Evolutionary conservation across 2,113 vertebrate species (phyloP).

Genomic region (Catharus bicknelli): DNA sequence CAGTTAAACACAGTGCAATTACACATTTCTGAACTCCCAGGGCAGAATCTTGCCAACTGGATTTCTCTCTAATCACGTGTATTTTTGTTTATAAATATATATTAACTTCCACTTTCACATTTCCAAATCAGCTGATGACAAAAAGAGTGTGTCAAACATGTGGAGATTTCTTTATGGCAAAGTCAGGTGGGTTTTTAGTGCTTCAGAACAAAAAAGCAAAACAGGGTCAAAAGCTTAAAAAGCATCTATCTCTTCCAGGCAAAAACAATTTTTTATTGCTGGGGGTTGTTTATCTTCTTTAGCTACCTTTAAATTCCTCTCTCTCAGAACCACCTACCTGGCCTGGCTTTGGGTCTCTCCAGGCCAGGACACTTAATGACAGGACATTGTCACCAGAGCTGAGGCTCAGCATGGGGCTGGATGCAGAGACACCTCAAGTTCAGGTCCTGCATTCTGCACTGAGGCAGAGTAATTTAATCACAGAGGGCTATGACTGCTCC

Average conservation of each 20-base stretch:
- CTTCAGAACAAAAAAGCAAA: neutral
- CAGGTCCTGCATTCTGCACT: neutral
- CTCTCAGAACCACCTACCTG: neutral
- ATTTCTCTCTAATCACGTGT: neutral
- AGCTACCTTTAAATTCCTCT: neutral
- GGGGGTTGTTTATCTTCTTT: neutral
- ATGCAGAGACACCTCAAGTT: neutral
- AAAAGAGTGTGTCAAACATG: neutral
- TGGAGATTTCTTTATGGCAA: neutral
- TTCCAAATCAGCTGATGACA: neutral
- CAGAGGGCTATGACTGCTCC: neutral
- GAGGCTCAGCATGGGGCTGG: neutral
- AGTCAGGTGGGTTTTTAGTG: neutral
- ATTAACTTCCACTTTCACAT: neutral
- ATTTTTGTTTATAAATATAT: neutral
- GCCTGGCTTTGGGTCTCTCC: neutral
- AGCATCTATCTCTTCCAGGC: neutral
- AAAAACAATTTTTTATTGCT: neutral
- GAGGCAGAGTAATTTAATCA: neutral
- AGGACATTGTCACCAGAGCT: accelerated
- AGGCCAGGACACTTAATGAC: neutral
- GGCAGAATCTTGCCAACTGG: neutral
- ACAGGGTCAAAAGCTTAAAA: neutral
- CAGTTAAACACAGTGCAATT: neutral
- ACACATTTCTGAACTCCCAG: neutral